A percentile compares a stretch with the other conserved stretches of the same genome.
Evolutionary conservation across 2,888 invertebrate genomes (phyloP).

Genomic region (Hemistola chrysoprasaria): DNA sequence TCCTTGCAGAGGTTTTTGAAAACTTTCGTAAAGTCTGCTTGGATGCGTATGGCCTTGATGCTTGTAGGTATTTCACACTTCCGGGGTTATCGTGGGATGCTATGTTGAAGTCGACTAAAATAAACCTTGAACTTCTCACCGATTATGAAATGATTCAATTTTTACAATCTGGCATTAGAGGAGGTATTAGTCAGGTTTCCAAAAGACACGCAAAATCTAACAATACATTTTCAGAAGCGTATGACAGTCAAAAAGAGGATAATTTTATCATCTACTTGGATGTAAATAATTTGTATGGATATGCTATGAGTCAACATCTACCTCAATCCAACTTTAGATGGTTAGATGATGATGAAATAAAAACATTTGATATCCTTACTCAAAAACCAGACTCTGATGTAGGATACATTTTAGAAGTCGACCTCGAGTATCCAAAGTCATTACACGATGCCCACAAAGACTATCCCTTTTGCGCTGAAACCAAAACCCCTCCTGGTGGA

Average conservation of each 20-base stretch:
- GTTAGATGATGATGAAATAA: constrained; percentile 7
- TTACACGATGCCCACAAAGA: constrained; percentile 23
- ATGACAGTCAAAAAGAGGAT: constrained; percentile 3
- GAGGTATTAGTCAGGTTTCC: constrained; percentile 14
- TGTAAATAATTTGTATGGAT: constrained; percentile 25
- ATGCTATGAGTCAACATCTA: constrained; percentile 19
- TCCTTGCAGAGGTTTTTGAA: constrained; percentile 25
- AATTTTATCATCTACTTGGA: constrained; percentile 18
- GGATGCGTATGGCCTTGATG: constrained; percentile 8
- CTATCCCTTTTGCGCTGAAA: constrained; percentile 22
- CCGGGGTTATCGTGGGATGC: constrained; percentile 25
- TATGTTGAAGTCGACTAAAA: constrained; percentile 20
- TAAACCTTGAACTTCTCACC: constrained; percentile 11
- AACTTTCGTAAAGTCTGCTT: constrained; percentile 26
- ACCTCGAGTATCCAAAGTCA: constrained; percentile 25
- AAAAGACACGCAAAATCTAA: constrained; percentile 8
- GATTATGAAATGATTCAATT: constrained; percentile 3
- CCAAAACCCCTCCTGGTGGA: constrained; percentile 5
- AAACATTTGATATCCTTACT: background rate
- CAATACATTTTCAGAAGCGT: constrained; percentile 5
- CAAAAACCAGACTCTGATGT: constrained; percentile 5
- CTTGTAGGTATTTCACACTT: constrained; percentile 20
- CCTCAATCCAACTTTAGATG: constrained; percentile 14
- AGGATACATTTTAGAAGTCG: constrained; percentile 27
- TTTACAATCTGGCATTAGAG: constrained; percentile 14